Evolutionary conservation across 2,888 invertebrate species (phyloP).

Genomic region (Lamellibrachia satsuma): DNA sequence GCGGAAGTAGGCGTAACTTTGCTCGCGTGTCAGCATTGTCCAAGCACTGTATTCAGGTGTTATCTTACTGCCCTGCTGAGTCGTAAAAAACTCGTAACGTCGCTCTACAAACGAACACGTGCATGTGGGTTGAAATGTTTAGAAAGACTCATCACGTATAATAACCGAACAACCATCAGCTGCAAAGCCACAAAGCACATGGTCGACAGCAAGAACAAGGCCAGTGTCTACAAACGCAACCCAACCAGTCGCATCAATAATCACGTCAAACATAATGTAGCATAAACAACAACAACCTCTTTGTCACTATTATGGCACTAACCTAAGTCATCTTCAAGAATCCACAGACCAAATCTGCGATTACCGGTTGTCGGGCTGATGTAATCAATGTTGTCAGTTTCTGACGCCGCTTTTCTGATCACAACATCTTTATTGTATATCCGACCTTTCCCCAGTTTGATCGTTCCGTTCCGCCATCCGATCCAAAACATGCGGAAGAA

Average conservation of each 20-base stretch:
- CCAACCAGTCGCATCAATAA: neutral
- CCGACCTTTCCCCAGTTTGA: neutral
- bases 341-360: neutral
- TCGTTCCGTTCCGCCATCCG: neutral
- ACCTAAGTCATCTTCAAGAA: neutral
- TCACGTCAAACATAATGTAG: neutral
- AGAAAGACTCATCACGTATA: neutral
- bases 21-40: neutral
- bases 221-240: neutral
- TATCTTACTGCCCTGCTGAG: neutral
- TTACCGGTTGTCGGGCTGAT: slow-evolving; percentile 9
- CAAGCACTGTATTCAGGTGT: neutral
- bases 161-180: neutral
- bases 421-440: neutral
- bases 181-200: neutral
- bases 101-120: neutral
- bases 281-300: neutral
- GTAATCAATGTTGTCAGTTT: neutral
- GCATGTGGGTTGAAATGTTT: neutral
- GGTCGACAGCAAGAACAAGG: neutral
- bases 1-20: neutral
- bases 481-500: neutral
- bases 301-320: neutral
- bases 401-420: neutral
- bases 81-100: slow-evolving; percentile 1